Evolutionary conservation across 2,888 invertebrate genomes (phyloP).

Genomic region (Onthophagus sagittarius): DNA sequence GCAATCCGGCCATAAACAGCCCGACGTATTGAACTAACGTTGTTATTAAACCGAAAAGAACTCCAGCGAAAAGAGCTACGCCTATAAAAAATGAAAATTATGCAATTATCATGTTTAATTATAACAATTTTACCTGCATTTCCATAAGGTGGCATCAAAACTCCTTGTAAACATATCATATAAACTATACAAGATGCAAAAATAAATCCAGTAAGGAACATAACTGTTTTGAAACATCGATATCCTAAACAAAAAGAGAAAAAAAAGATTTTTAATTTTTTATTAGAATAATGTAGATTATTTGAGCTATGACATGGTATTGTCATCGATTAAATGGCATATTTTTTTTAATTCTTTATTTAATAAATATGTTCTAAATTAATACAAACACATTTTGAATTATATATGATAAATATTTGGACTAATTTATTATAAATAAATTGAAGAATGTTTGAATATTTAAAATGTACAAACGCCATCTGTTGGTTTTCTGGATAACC

Average conservation of each 20-base stretch:
- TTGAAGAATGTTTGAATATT: too few relatives aligned
- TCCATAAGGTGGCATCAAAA: conserved; percentile 72
- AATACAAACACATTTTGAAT: too few relatives aligned
- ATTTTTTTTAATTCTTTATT: too few relatives aligned
- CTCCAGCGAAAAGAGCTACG: conserved; percentile 68
- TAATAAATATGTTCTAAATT: too few relatives aligned
- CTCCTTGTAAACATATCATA: conserved; percentile 75
- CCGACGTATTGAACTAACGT: conserved; percentile 81
- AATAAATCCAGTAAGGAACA: conserved; percentile 84
- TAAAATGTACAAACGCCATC: too few relatives aligned
- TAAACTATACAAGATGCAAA: conserved; percentile 80
- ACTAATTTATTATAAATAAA: too few relatives aligned
- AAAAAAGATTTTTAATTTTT: background rate
- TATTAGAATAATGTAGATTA: too few relatives aligned
- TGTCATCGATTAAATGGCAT: too few relatives aligned
- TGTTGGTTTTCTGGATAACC: too few relatives aligned
- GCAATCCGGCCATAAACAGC: conserved; percentile 76
- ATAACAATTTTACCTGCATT: conserved; percentile 57
- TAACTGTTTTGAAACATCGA: conserved; percentile 81
- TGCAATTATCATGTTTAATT: too few relatives aligned
- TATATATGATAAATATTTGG: too few relatives aligned
- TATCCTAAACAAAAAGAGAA: conserved; percentile 64
- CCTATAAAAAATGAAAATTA: conserved; percentile 45
- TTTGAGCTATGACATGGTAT: too few relatives aligned
- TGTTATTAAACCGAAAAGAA: conserved; percentile 74